phyloP scores from a whole-genome alignment of 2,797 vertebrate species.

The Spinibarbus caldwelli region DNA sequence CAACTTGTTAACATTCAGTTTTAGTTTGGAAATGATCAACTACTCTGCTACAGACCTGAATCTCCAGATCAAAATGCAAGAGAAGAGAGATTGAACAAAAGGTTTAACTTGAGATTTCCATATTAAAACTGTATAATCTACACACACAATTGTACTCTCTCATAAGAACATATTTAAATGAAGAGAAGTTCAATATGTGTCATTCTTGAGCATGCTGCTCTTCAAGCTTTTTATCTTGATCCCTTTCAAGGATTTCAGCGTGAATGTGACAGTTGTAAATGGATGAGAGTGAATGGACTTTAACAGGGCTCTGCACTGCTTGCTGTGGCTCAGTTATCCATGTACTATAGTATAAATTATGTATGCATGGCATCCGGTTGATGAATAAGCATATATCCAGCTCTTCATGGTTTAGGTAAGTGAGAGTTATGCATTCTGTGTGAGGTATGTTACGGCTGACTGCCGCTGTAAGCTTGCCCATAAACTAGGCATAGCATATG shows the following conservation, averaged over 20 bases:
- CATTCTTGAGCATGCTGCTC: background rate
- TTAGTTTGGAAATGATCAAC: background rate
- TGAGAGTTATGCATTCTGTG: background rate
- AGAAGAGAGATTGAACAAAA: no score
- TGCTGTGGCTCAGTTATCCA: background rate
- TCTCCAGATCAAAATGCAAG: background rate
- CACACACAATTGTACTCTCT: background rate
- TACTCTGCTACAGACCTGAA: background rate
- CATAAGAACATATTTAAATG: background rate
- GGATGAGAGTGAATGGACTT: background rate
- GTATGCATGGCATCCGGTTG: background rate
- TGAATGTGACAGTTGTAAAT: background rate
- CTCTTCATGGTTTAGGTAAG: background rate
- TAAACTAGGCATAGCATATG: background rate
- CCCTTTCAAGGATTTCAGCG: background rate
- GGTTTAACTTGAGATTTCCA: no score
- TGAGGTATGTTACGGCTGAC: background rate
- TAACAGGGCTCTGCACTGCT: background rate
- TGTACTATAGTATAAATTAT: background rate
- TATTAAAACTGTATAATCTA: background rate
- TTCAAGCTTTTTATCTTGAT: constrained; percentile 1
- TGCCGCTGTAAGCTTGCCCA: background rate
- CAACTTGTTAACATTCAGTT: background rate
- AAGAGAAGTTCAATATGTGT: background rate
- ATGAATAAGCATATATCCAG: background rate